Conservation (phyloP, 23 tunicate genomes). For the Botrylloides violaceus region DNA sequence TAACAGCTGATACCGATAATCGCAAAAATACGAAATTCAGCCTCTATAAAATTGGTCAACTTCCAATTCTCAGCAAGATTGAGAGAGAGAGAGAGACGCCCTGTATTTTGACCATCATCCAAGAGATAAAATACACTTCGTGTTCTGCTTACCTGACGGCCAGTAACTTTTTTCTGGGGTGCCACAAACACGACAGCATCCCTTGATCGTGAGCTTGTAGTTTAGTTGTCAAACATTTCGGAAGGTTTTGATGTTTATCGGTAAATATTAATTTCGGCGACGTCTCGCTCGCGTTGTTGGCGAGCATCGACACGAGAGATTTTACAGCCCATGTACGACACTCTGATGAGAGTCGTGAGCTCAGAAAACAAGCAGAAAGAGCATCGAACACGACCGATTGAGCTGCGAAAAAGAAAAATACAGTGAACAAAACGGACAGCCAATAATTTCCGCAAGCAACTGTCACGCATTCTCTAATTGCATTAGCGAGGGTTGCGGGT, state of each 20-base stretch:
- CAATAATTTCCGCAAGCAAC: too few relatives aligned
- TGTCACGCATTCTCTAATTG: too few relatives aligned
- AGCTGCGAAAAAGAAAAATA: conserved; percentile 46
- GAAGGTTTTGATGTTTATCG: conserved; percentile 29
- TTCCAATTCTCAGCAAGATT: too few relatives aligned
- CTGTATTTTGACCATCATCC: too few relatives aligned
- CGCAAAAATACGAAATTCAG: too few relatives aligned
- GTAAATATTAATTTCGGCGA: background rate
- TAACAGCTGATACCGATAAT: too few relatives aligned
- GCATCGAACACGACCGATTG: conserved; percentile 54
- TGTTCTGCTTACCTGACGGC: conserved; percentile 56
- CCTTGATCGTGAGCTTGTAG: conserved; percentile 51
- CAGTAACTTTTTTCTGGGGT: conserved; percentile 38
- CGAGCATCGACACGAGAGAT: conserved; percentile 35
- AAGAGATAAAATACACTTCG: background rate
- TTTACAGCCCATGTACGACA: conserved; percentile 66
- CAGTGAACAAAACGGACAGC: too few relatives aligned
- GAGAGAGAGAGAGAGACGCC: too few relatives aligned
- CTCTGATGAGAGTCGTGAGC: conserved; percentile 26
- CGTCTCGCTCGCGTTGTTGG: conserved; percentile 20
- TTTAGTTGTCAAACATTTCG: conserved; percentile 25
- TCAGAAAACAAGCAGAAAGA: conserved; percentile 70
- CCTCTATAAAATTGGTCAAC: too few relatives aligned
- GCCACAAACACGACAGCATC: conserved; percentile 32
- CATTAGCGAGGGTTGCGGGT: too few relatives aligned